phyloP scores from a whole-genome alignment of 2,888 invertebrate species.

The Megalurothrips usitatus region DNA sequence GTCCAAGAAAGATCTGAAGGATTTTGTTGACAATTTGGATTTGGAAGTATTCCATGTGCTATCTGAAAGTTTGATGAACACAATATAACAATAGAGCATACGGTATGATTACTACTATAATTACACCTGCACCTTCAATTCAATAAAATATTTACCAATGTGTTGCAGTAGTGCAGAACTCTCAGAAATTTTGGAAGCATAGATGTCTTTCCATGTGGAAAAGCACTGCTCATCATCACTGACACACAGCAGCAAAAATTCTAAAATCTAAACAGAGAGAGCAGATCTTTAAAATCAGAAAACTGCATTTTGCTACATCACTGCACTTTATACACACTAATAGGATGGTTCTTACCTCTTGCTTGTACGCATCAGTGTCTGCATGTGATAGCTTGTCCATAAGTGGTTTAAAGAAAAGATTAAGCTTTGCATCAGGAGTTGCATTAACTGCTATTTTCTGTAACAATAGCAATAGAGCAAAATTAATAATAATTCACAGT shows the following conservation, averaged over 20 bases:
- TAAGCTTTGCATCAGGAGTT: slow-evolving; percentile 31
- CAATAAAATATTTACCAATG: slow-evolving; percentile 43
- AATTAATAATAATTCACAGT: background rate
- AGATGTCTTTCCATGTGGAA: slow-evolving; percentile 63
- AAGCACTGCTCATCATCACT: slow-evolving; percentile 59
- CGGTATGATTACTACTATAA: too few species aligned
- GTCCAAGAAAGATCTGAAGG: background rate
- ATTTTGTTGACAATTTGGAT: background rate
- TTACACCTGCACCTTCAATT: background rate
- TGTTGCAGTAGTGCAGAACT: slow-evolving; percentile 60
- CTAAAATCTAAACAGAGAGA: slow-evolving; percentile 36
- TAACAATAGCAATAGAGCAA: slow-evolving; percentile 26
- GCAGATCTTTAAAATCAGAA: background rate
- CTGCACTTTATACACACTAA: too few species aligned
- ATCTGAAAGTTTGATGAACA: background rate
- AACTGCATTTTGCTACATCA: too few species aligned
- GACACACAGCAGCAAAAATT: slow-evolving; percentile 59
- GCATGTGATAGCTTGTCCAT: slow-evolving; percentile 58
- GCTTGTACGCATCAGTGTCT: slow-evolving; percentile 49
- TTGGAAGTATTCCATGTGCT: background rate
- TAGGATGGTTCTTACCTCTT: slow-evolving; percentile 48
- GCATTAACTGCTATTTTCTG: slow-evolving; percentile 28
- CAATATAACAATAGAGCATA: too few species aligned
- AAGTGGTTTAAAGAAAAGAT: slow-evolving; percentile 58
- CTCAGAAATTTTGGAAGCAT: slow-evolving; percentile 60